Conservation (phyloP, 2,797 vertebrate genomes). For the Cygnus olor region DNA sequence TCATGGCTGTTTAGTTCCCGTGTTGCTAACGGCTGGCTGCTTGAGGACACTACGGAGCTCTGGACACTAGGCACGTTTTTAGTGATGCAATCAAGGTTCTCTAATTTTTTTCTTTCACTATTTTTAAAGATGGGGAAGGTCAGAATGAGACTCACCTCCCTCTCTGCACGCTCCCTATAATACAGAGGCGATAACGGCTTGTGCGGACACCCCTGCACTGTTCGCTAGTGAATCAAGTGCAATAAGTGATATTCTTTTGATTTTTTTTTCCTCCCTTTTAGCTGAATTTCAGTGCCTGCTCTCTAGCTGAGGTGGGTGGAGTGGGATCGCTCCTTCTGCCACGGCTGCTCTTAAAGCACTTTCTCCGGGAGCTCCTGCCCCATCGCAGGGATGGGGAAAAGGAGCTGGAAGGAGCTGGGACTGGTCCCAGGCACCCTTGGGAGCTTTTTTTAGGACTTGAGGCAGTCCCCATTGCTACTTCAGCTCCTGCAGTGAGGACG, state of each 20-base stretch:
- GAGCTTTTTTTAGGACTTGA: not conserved
- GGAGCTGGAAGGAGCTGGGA: not conserved
- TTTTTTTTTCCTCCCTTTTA: not conserved
- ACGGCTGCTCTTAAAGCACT: not conserved
- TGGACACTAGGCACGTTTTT: not conserved
- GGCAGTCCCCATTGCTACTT: not conserved
- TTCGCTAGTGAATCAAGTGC: not conserved
- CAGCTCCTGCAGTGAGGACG: fast-evolving
- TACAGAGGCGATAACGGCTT: not conserved
- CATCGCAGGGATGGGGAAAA: not conserved
- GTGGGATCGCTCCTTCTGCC: not conserved
- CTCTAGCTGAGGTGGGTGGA: not conserved
- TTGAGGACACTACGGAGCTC: not conserved
- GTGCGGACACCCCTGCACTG: fast-evolving
- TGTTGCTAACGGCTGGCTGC: not conserved
- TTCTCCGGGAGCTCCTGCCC: not conserved
- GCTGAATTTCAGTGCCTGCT: not conserved
- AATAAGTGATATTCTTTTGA: not conserved
- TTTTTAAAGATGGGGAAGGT: not conserved
- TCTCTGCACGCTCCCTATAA: too few species aligned
- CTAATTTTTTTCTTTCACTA: not conserved
- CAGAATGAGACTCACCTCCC: not conserved
- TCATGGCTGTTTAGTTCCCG: not conserved
- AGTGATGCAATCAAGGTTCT: slow-evolving; percentile 7
- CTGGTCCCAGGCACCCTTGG: fast-evolving